These are phyloP conservation scores for Corynorhinus townsendii DNA, from an alignment of 2,113 vertebrate species.

Conservation along the genomic window DNA sequence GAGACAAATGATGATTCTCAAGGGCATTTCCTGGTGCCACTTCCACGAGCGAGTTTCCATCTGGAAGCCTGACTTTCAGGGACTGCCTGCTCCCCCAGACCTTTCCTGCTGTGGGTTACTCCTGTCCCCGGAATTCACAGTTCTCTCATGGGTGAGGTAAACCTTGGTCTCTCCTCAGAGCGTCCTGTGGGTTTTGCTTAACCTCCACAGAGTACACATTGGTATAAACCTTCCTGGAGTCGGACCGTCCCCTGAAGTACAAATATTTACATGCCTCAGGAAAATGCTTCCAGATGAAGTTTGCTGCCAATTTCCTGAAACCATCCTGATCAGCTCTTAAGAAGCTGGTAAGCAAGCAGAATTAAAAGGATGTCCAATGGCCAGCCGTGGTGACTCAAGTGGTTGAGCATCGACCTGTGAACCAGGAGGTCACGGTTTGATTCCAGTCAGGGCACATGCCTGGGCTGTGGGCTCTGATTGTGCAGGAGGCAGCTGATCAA, in stretches of 20 bases:
- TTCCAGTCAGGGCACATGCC: no score
- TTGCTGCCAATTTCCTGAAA: not conserved
- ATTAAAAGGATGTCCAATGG: not conserved
- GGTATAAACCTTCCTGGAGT: not conserved
- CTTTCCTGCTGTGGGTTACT: not conserved
- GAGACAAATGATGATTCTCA: not conserved
- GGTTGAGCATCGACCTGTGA: no score
- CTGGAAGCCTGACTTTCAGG: not conserved
- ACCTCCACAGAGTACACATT: not conserved
- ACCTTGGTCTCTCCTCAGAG: not conserved
- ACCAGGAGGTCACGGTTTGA: no score
- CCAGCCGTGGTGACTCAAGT: no score
- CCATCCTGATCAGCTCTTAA: not conserved
- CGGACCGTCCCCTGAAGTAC: not conserved
- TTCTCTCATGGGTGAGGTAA: not conserved
- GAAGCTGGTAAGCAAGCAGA: not conserved
- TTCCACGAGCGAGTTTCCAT: not conserved
- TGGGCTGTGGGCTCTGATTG: no score
- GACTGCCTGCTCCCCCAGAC: not conserved
- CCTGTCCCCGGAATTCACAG: not conserved
- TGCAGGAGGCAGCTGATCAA: no score
- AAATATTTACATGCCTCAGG: constrained; percentile 45
- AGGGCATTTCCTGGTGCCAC: not conserved
- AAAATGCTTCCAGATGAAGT: constrained; percentile 53
- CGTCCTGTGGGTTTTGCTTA: not conserved